Evolutionary conservation across 1,140 invertebrate species (phyloP).

Genomic region (Drosophila guanche): DNA sequence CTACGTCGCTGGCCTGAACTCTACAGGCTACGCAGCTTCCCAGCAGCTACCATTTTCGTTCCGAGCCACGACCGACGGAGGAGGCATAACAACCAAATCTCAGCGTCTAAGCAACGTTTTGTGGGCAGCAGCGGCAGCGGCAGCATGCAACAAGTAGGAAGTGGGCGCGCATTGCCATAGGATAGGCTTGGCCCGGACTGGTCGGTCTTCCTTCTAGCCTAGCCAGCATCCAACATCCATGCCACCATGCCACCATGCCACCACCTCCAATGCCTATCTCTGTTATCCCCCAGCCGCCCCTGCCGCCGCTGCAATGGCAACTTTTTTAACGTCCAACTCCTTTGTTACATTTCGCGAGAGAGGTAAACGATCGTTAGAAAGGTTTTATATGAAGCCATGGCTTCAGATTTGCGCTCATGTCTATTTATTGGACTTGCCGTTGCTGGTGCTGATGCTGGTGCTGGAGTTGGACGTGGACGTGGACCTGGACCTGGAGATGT

Average conservation of each 20-base stretch:
- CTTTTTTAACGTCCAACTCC: constrained; percentile 67
- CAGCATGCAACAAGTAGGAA: constrained; percentile 71
- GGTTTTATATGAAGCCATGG: constrained; percentile 72
- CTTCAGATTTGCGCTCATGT: constrained; percentile 77
- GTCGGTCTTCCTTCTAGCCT: constrained; percentile 27
- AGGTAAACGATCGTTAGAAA: constrained; percentile 82
- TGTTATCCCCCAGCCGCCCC: not conserved
- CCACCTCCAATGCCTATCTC: constrained; percentile 18
- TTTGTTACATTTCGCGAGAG: constrained; percentile 82
- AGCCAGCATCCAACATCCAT: constrained; percentile 1
- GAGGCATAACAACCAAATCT: constrained; percentile 50
- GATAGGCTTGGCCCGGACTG: constrained; percentile 66
- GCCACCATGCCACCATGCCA: not conserved
- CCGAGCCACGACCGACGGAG: constrained; percentile 1
- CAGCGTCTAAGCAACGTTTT: constrained; percentile 41
- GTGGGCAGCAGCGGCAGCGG: constrained; percentile 29
- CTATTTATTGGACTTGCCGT: constrained; percentile 73
- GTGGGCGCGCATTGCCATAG: constrained; percentile 71
- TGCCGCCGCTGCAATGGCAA: constrained; percentile 48
- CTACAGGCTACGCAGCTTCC: constrained; percentile 19
- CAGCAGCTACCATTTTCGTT: constrained; percentile 27
- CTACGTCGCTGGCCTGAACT: constrained; percentile 44
- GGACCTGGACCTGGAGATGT: constrained; percentile 31
- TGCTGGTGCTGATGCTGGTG: constrained; percentile 23
- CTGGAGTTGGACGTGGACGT: constrained; percentile 25